Evolutionary conservation across 2,113 vertebrate genomes (phyloP), one percentile per base, ranked within the genome.

Genomic region (Eurypyga helias): DNA sequence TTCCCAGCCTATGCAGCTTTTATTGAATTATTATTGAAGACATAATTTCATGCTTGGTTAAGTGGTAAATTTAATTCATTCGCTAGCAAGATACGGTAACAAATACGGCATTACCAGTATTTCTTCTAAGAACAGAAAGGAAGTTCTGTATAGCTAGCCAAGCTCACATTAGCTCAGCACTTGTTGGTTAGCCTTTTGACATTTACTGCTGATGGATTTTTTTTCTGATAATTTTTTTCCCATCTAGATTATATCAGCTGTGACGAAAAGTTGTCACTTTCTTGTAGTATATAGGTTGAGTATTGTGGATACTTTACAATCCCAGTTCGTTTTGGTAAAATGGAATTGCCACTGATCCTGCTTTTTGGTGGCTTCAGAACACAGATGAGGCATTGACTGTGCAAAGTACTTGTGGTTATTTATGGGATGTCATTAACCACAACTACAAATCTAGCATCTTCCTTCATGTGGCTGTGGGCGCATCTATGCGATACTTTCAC

Each of bases 11-110:
- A 95, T 85, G 92, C 57, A 84, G 90, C 71, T 67, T 70, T 96
- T 96, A 97, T 93, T 97, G 96, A 97, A 97, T 98, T 98, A 96
- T 94, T 98, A 98, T 96, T 96, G 97, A 98, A 97, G 98, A 98
- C 95, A 94, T 94, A 89, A 98, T 98, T 98, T 98, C 92, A 33
- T 98, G 97, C 98, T 97, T 96, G 80, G 79, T 87, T 92, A 97
- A 97, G 93, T 97, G 58, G 83, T 94, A 98, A 98, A 98, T 98
- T 97, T 94, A 95, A 98, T 98, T 97, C 89, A 87, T 95, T 97
- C 18, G 12, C 95, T 89, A 67, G 90, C 52, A 95, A 97, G 95
- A 89, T 94, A 91, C 33, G 72, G 87, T 93, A 97, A 95, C 95
- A 97, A 98, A 97, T 96, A 64, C 33, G 70, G 82, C 89, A 72